Evolutionary conservation across 2,888 invertebrate species (phyloP).

Genomic region (Lobophora halterata): DNA sequence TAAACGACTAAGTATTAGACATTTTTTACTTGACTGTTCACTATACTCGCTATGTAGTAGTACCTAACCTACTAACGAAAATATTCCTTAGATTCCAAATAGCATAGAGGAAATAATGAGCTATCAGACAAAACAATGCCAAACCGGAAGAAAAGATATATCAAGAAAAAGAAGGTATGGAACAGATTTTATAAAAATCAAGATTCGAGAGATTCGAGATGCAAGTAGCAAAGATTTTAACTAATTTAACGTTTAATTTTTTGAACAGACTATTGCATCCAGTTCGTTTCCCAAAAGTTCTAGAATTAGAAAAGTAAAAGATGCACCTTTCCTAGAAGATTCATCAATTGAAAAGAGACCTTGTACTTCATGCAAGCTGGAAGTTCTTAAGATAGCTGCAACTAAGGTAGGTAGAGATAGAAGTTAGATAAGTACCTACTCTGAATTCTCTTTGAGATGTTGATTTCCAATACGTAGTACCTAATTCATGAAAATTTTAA

Average conservation of each 20-base stretch:
- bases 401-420: no score
- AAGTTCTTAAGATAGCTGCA: no score
- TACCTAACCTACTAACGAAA: no score
- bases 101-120: conserved; percentile 31
- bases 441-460: no score
- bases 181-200: background rate
- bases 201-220: no score
- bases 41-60: no score
- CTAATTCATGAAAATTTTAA: background rate
- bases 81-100: conserved; percentile 17
- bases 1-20: no score
- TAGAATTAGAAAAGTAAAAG: background rate
- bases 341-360: conserved; percentile 7
- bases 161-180: conserved; percentile 43
- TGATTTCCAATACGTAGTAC: background rate
- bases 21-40: no score
- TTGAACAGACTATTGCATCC: conserved; percentile 12
- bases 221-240: no score
- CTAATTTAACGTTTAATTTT: background rate
- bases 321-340: background rate
- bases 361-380: conserved; percentile 8
- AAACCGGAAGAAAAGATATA: conserved; percentile 38
- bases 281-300: conserved; percentile 9
- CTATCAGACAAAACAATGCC: conserved; percentile 38
- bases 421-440: no score